A percentile compares a stretch with the other conserved stretches of the same genome.
Conservation (phyloP, 2,888 invertebrate species). For the Eupithecia vulgata region DNA sequence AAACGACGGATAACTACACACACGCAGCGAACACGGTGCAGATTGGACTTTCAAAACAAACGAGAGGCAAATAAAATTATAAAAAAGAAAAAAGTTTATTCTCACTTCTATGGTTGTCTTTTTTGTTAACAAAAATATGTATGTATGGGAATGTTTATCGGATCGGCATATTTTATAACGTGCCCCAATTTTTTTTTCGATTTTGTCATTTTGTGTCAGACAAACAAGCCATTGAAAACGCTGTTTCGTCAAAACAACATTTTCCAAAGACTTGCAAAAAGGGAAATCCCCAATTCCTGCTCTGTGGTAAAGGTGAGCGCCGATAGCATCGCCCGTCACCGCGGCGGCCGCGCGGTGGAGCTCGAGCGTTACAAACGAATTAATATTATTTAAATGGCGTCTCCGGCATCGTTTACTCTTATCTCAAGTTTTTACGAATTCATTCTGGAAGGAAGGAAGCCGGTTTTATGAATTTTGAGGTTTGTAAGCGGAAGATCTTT, state of each 20-base stretch:
- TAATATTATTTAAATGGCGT: slow-evolving; percentile 68
- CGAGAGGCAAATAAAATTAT: not conserved
- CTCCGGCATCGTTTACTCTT: slow-evolving; percentile 74
- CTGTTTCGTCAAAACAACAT: not conserved
- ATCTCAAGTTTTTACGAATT: slow-evolving; percentile 61
- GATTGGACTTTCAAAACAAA: not conserved
- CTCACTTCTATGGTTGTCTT: not conserved
- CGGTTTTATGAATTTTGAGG: slow-evolving; percentile 48
- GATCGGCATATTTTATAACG: not conserved
- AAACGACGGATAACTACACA: not conserved
- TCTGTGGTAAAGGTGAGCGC: slow-evolving; percentile 23
- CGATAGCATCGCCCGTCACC: slow-evolving; percentile 32
- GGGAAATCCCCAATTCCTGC: not conserved
- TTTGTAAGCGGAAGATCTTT: slow-evolving; percentile 39
- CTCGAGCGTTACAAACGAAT: slow-evolving; percentile 55
- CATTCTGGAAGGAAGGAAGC: slow-evolving; percentile 46
- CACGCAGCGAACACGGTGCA: not conserved
- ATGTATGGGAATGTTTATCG: not conserved
- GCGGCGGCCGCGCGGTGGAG: slow-evolving; percentile 30
- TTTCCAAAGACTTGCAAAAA: not conserved
- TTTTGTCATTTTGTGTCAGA: not conserved
- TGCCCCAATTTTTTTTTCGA: not conserved
- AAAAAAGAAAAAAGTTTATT: not conserved
- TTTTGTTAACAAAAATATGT: not conserved
- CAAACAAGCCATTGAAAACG: not conserved